Evolutionary conservation across 2,113 vertebrate species (phyloP), one percentile per base, ranked within the genome.

Genomic region (Ophthalmolycus amberensis): DNA sequence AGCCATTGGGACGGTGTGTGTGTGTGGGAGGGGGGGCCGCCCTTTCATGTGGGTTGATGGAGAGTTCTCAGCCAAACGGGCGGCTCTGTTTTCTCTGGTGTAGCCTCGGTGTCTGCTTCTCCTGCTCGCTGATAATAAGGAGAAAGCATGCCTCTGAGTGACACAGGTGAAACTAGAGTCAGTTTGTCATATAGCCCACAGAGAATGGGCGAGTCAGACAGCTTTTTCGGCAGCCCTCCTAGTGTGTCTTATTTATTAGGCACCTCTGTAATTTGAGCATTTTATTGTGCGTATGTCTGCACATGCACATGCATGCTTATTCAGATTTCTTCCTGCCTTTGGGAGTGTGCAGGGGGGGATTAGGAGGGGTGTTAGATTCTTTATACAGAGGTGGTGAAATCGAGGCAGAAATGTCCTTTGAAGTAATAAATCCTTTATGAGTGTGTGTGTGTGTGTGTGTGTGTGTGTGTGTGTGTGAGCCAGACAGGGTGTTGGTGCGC

Each of bases 401-500:
- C 5, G 44, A 65, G 48, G 6, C 22, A 62, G 11, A 56, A 3
- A 74, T 29, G 4, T 65, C 9, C 59, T 90, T 87, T 90, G 85
- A 92, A 89, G 87, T 92, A 85, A 84, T 81, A 34, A 34, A 46
- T 38, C 54, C n/a, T 69, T 59, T 81, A 88, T 80, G 86, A 74
- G 9, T 77, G 46, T 66, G 66, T 65, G n/a, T 34, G 63, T 64
- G 22, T 38, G 60, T 73, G 71, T 68, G 67, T 66, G 29, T 84
- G 64, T 73, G 85, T 60, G 54, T 79, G 78, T 85, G 37, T 81
- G 42, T 75, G 34, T 83, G 68, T 74, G 87, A 86, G 70, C 37
- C 87, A 99, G 98, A 98, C 89, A 94, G 97, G 94, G 87, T 93
- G 74, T 94, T 99, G 94, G 93, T 97, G 89, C 95, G 93, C 8